These are phyloP conservation scores for Salminus brasiliensis DNA, from an alignment of 2,113 vertebrate genomes.

Conservation along the genomic window DNA sequence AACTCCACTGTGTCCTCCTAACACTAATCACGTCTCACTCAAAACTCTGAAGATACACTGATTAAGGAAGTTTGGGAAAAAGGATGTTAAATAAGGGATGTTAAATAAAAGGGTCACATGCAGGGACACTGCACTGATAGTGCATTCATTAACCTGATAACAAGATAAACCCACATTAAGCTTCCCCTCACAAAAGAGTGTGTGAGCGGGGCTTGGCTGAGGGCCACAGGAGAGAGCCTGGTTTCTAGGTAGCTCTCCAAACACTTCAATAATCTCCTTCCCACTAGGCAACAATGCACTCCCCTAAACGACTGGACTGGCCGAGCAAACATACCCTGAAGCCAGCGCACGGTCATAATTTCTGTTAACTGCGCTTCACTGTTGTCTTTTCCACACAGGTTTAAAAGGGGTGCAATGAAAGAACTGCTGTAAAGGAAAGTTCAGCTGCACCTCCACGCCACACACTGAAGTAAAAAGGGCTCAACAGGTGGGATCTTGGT, in stretches of 20 bases:
- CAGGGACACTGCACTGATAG: background rate
- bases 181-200: background rate
- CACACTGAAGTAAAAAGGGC: background rate
- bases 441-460: background rate
- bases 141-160: conserved; percentile 34
- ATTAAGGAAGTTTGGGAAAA: background rate
- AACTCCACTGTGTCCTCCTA: background rate
- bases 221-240: background rate
- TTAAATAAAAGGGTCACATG: conserved; percentile 9
- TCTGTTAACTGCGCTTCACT: conserved; percentile 9
- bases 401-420: background rate
- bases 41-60: background rate
- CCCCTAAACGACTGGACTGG: conserved; percentile 16
- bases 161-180: conserved; percentile 27
- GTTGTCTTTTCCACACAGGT: background rate
- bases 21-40: background rate
- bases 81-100: background rate
- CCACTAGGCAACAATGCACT: conserved; percentile 42
- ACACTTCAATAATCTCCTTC: conserved; percentile 51
- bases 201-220: conserved; percentile 21
- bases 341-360: conserved; percentile 6
- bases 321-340: conserved; percentile 12
- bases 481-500: background rate
- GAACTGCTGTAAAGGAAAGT: background rate
- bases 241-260: conserved; percentile 55